Base-by-base conservation (phyloP, 2,888 invertebrate species). In the Lasioglossum zephyrum region DNA sequence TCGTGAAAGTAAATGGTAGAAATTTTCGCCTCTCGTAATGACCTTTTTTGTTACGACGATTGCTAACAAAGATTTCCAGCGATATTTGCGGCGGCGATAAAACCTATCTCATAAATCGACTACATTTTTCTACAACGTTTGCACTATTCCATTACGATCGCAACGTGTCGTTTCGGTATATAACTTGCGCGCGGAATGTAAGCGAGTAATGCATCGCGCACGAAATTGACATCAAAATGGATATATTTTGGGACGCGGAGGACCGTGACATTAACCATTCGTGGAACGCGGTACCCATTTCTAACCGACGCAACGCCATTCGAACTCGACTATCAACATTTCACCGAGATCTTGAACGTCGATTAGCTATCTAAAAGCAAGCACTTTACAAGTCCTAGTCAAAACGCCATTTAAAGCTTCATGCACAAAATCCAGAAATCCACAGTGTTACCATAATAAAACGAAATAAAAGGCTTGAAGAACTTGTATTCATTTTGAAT, bases 71-170 rank as follows among this genome's bases (percentile, higher is more conserved):
- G 31, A 26, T 79, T 73, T 16, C 63, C 66, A 70, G 2, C 77
- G 77, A 73, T 76, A 73, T 79, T 84, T 49, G 13, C 84, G 72
- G 36, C 6, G 26, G 26, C 49, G 85, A 63, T 53, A 53, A 22
- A 75, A 57, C 0, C 75, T 73, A 53, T 75, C 77, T 81, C 75
- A 76, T 72, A 80, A 81, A 81, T 85, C 88, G 80, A 87, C 77
- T 76, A 84, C 85, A 85, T 82, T 90, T 89, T 88, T 89, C 88
- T 90, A 90, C 85, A 77, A 78, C 83, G 74, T 87, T 89, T 79
- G 73, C 88, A 84, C 82, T 77, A 73, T 72, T 74, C 70, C 60
- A 13, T 13, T 76, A 57, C 31, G 47, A 57, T n/a, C 77, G 26
- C 60, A 47, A 60, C 57, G 73, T 49, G 39, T 77, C 44, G 73